phyloP scores from a whole-genome alignment of 2,797 vertebrate species.

The Notoglanidium macrostoma region DNA sequence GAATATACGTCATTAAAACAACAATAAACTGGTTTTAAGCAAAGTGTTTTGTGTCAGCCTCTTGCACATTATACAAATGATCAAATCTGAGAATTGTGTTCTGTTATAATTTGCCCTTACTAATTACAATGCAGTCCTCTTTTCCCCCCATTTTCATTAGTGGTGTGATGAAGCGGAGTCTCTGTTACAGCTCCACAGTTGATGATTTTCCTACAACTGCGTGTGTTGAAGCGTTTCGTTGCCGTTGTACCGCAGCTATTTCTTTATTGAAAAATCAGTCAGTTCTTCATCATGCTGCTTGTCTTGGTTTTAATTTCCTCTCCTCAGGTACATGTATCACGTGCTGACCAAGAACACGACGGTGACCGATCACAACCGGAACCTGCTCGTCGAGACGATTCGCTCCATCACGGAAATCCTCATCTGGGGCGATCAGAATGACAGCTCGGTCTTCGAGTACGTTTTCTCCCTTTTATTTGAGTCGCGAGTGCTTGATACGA shows the following conservation, averaged over 20 bases:
- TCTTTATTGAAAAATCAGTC: neutral
- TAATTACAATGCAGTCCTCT: neutral
- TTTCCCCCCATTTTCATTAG: neutral
- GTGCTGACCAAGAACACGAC: slow-evolving; percentile 96
- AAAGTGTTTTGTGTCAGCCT: neutral
- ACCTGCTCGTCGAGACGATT: slow-evolving; percentile 97
- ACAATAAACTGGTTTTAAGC: neutral
- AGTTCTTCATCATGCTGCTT: neutral
- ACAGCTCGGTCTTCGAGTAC: slow-evolving; percentile 99
- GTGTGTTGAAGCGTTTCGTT: too few relatives aligned
- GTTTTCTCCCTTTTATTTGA: slow-evolving; percentile 50
- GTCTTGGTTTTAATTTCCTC: neutral
- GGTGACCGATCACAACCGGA: slow-evolving; percentile 95
- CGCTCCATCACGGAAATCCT: slow-evolving; percentile 98
- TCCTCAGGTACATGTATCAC: slow-evolving; percentile 90
- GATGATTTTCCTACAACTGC: neutral
- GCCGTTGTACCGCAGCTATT: too few relatives aligned
- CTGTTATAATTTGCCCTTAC: too few relatives aligned
- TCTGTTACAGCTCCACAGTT: neutral
- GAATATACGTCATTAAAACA: neutral
- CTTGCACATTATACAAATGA: neutral
- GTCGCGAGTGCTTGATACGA: neutral
- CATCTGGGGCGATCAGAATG: slow-evolving; percentile 99
- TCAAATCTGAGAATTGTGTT: neutral
- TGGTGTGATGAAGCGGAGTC: neutral